phyloP scores from a whole-genome alignment of 2,797 vertebrate species.

The Epinephelus awoara region DNA sequence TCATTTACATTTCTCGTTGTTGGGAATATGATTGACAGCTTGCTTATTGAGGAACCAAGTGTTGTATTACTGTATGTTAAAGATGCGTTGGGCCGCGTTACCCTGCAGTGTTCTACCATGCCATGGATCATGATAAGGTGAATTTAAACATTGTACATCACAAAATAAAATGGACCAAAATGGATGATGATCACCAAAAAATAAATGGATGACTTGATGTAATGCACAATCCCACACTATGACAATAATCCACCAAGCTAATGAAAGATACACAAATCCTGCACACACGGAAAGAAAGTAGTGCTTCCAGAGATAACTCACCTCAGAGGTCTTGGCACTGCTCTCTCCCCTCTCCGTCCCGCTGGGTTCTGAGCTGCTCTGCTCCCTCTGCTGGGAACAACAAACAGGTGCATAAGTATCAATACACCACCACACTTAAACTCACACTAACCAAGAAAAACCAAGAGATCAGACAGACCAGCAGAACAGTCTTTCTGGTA shows the following conservation, averaged over 20 bases:
- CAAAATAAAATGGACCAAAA: slow-evolving; percentile 1
- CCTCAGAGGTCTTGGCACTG: slow-evolving; percentile 67
- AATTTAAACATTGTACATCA: background rate
- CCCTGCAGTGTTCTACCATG: background rate
- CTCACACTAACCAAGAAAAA: background rate
- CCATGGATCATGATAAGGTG: slow-evolving; percentile 12
- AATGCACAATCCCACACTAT: background rate
- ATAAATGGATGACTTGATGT: background rate
- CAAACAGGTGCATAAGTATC: slow-evolving; percentile 44
- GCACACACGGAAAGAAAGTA: background rate
- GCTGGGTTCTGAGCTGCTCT: slow-evolving; percentile 70
- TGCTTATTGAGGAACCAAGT: slow-evolving; percentile 26
- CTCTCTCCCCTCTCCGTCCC: slow-evolving; percentile 59
- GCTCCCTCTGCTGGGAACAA: slow-evolving; percentile 77
- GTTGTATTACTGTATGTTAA: background rate
- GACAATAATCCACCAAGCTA: background rate
- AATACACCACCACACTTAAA: background rate
- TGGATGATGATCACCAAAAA: background rate
- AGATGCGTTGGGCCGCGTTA: slow-evolving; percentile 4
- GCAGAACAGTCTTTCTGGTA: background rate
- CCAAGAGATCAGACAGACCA: background rate
- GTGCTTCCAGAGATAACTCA: slow-evolving; percentile 59
- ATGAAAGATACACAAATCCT: background rate
- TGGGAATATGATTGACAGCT: slow-evolving; percentile 37
- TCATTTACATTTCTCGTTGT: slow-evolving; percentile 43